These are phyloP conservation scores for Corynorhinus townsendii DNA, from an alignment of 2,113 vertebrate species.

Conservation along the genomic window DNA sequence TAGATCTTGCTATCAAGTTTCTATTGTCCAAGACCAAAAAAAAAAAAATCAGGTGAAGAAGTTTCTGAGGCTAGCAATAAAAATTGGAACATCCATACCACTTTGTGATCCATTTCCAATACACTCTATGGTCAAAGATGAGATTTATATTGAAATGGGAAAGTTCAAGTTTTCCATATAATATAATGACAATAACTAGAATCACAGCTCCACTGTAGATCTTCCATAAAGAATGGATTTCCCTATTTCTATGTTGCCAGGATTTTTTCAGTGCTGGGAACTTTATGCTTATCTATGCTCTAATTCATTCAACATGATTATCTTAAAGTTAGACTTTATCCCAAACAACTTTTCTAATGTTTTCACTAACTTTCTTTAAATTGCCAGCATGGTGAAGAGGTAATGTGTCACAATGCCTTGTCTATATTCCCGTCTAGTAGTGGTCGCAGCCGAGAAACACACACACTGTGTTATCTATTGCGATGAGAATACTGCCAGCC, in stretches of 20 bases:
- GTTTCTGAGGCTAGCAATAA: constrained; percentile 17
- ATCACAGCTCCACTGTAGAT: background rate
- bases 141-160: background rate
- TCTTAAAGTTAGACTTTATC: background rate
- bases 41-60: constrained; percentile 13
- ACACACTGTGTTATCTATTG: constrained; percentile 52
- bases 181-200: background rate
- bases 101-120: background rate
- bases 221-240: background rate
- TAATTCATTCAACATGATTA: background rate
- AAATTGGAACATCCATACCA: background rate
- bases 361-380: constrained; percentile 46
- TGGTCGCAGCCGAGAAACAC: constrained; percentile 5
- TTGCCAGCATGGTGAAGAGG: constrained; percentile 44
- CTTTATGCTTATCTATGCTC: background rate
- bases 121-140: background rate
- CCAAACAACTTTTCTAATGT: background rate
- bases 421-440: constrained; percentile 41
- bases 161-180: background rate
- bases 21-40: background rate
- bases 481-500: constrained; percentile 2
- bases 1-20: constrained; percentile 78
- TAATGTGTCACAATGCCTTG: background rate
- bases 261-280: background rate
- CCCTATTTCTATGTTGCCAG: background rate